A percentile compares a stretch with the other conserved stretches of the same genome.
phyloP scores from a whole-genome alignment of 2,888 invertebrate genomes.

The Athalia circularis region DNA sequence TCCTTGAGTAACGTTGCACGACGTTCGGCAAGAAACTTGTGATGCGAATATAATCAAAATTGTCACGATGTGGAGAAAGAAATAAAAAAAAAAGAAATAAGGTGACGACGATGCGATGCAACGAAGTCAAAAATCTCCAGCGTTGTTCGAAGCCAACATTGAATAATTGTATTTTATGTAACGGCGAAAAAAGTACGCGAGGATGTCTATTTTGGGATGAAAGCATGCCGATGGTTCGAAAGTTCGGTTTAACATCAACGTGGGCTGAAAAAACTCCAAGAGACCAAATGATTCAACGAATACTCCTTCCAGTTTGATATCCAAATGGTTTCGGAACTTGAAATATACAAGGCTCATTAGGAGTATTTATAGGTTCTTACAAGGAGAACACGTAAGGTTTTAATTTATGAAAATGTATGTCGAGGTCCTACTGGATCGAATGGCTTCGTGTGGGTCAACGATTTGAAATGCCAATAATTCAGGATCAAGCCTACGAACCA shows the following conservation, averaged over 20 bases:
- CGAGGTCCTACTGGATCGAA: slow-evolving; percentile 46
- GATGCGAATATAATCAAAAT: slow-evolving; percentile 40
- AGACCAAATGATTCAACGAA: slow-evolving; percentile 33
- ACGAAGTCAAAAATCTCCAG: too few species aligned
- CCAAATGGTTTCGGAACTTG: neutral
- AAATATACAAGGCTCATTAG: slow-evolving; percentile 49
- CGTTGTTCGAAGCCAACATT: neutral
- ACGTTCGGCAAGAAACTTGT: slow-evolving; percentile 31
- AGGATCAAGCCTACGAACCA: slow-evolving; percentile 44
- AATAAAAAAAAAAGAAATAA: neutral
- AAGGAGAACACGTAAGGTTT: slow-evolving; percentile 44
- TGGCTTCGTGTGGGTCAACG: slow-evolving; percentile 19
- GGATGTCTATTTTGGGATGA: neutral
- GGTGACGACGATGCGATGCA: neutral
- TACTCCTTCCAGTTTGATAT: slow-evolving; percentile 33
- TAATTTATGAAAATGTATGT: slow-evolving; percentile 57
- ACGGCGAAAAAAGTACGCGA: slow-evolving; percentile 17
- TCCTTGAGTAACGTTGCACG: slow-evolving; percentile 38
- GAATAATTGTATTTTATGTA: slow-evolving; percentile 16
- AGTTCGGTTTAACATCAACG: slow-evolving; percentile 6
- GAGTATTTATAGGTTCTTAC: slow-evolving; percentile 52
- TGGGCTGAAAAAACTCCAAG: slow-evolving; percentile 22
- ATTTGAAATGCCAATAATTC: slow-evolving; percentile 52
- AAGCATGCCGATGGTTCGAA: neutral
- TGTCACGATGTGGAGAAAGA: slow-evolving; percentile 11